These are phyloP conservation scores for Halcyon smyrnensis DNA, from an alignment of 2,797 vertebrate genomes.

Conservation along the genomic window DNA sequence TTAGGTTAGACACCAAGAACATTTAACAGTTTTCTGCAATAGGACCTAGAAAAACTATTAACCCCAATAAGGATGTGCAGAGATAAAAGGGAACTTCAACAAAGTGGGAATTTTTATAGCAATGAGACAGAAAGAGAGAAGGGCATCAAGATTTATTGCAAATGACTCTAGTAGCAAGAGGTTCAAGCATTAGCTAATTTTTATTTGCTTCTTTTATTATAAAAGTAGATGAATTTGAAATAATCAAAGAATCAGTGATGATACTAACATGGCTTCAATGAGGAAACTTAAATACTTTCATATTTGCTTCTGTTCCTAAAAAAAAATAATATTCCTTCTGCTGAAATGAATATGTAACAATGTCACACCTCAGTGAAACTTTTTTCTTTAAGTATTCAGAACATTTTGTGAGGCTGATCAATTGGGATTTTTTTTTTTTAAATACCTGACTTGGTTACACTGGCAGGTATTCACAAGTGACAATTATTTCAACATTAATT, in stretches of 20 bases:
- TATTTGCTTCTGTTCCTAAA: conserved; percentile 18
- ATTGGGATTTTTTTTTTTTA: conserved; percentile 63
- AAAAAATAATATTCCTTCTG: background rate
- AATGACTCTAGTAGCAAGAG: background rate
- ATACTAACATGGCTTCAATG: background rate
- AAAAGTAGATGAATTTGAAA: conserved; percentile 10
- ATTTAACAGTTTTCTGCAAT: background rate
- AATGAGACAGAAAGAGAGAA: background rate
- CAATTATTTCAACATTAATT: conserved; percentile 77
- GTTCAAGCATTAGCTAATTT: conserved; percentile 49
- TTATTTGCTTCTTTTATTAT: conserved; percentile 43
- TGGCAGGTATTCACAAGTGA: conserved; percentile 76
- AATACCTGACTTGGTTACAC: conserved; percentile 64
- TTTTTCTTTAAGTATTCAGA: conserved; percentile 70
- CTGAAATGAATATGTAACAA: conserved; percentile 69
- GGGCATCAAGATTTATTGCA: conserved; percentile 35
- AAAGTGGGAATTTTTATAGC: conserved; percentile 28
- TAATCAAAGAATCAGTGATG: background rate
- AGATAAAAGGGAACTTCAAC: conserved; percentile 31
- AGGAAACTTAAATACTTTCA: conserved; percentile 16
- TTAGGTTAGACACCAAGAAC: conserved; percentile 10
- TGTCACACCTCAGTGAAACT: conserved; percentile 59
- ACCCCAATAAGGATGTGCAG: conserved; percentile 36
- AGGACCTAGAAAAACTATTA: conserved; percentile 39
- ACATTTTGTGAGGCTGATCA: conserved; percentile 73